Evolutionary conservation across 2,797 vertebrate species (phyloP).

Genomic region (Malurus leucopterus): DNA sequence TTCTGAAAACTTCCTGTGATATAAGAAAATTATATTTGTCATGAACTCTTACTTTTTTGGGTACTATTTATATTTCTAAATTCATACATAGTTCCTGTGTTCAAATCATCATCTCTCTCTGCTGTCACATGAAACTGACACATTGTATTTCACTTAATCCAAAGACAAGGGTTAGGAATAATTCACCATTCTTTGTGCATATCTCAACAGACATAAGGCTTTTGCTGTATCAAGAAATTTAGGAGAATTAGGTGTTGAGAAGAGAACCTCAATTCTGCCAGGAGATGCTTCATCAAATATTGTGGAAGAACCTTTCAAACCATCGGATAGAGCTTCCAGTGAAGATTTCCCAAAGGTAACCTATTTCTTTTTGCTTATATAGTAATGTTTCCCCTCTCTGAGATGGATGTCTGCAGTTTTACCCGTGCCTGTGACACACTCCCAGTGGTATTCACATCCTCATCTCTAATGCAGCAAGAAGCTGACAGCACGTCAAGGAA

Average conservation of each 20-base stretch:
- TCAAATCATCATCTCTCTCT: neutral
- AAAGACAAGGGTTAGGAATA: neutral
- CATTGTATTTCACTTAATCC: neutral
- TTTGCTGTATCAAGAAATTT: constrained; percentile 77
- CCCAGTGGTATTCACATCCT: neutral
- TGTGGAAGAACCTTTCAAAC: constrained; percentile 56
- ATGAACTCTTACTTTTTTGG: neutral
- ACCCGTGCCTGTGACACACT: neutral
- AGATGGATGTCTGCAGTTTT: neutral
- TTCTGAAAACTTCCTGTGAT: neutral
- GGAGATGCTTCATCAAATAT: neutral
- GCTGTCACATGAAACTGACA: neutral
- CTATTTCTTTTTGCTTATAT: neutral
- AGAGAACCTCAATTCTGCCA: constrained; percentile 72
- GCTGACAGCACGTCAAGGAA: constrained; percentile 56
- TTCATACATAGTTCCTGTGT: neutral
- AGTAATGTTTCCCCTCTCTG: neutral
- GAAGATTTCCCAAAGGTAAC: constrained; percentile 51
- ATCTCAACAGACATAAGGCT: constrained; percentile 73
- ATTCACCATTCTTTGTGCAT: neutral
- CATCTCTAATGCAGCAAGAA: constrained; percentile 47
- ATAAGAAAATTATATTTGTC: neutral
- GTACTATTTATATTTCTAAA: neutral
- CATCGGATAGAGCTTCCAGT: neutral
- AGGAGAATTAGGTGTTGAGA: constrained; percentile 69